These are phyloP conservation scores for Brachyhypopomus occidentalis DNA, from an alignment of 2,113 vertebrate species.

Conservation along the genomic window DNA sequence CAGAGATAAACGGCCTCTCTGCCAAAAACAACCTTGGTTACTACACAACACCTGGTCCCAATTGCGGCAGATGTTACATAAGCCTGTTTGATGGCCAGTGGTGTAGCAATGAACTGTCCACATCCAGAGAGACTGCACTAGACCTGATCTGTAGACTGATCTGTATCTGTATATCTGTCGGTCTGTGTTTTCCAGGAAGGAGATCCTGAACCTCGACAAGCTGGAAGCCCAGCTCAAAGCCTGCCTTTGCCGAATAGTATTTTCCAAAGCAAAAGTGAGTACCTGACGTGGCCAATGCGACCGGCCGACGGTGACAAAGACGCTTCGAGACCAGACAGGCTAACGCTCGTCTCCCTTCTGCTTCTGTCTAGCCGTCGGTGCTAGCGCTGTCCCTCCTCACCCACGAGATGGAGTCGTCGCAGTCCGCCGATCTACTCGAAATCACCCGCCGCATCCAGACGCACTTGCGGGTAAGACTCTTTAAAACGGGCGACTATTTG, in stretches of 20 bases:
- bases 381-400: conserved; percentile 92
- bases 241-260: conserved; percentile 89
- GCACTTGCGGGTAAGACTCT: conserved; percentile 83
- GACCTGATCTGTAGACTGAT: not conserved
- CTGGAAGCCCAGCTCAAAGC: conserved; percentile 97
- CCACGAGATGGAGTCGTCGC: conserved; percentile 86
- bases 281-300: conserved; percentile 10
- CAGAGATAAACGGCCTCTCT: not conserved
- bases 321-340: not conserved
- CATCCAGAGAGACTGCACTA: not conserved
- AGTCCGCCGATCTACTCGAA: conserved; percentile 86
- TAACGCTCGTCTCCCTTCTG: not conserved
- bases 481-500: not conserved
- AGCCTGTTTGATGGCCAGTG: not conserved
- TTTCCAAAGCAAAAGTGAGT: conserved; percentile 97
- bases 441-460: conserved; percentile 86
- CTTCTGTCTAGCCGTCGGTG: conserved; percentile 85
- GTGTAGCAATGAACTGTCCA: not conserved
- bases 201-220: conserved; percentile 87
- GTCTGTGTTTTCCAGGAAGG: conserved; percentile 83
- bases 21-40: no score
- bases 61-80: not conserved
- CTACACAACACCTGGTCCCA: no score
- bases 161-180: conserved; percentile 18
- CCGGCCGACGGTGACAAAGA: not conserved